Evolutionary conservation across 2,888 invertebrate genomes (phyloP).

Genomic region (Orgyia antiqua): DNA sequence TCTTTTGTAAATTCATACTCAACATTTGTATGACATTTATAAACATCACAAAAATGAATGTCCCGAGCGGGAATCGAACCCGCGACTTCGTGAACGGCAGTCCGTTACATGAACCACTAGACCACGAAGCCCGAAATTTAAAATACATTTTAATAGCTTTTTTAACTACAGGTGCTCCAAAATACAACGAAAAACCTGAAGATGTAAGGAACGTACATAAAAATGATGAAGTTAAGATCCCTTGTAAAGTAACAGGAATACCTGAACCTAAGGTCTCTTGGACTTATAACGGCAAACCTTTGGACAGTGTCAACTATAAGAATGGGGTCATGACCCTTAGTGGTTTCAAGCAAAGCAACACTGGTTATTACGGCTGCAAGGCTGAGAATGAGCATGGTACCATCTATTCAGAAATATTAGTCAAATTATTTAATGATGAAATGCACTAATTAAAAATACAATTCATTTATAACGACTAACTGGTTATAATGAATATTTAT

Average conservation of each 20-base stretch:
- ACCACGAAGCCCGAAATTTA: too few relatives aligned
- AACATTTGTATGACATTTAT: too few relatives aligned
- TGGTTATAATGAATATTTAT: too few relatives aligned
- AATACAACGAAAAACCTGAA: constrained; percentile 34
- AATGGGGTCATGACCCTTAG: constrained; percentile 41
- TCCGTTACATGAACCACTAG: too few relatives aligned
- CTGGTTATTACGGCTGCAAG: constrained; percentile 57
- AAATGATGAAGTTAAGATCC: constrained; percentile 43
- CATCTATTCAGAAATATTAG: constrained; percentile 39
- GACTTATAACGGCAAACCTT: constrained; percentile 43
- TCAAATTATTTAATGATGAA: too few relatives aligned
- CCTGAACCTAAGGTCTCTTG: constrained; percentile 40
- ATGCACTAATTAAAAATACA: too few relatives aligned
- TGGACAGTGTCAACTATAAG: constrained; percentile 23
- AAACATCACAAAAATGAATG: too few relatives aligned
- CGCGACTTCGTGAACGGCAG: too few relatives aligned
- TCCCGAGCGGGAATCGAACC: too few relatives aligned
- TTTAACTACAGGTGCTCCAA: constrained; percentile 39
- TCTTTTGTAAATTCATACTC: too few relatives aligned
- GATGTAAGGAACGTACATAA: constrained; percentile 28
- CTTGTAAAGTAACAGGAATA: constrained; percentile 41
- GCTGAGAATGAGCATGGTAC: constrained; percentile 43
- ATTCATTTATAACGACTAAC: too few relatives aligned
- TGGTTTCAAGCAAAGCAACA: constrained; percentile 37
- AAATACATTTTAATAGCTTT: too few relatives aligned